A percentile compares a stretch with the other conserved stretches of the same genome.
These are phyloP conservation scores for Brenthis hecate DNA, from an alignment of 2,888 invertebrate species.

Conservation along the genomic window DNA sequence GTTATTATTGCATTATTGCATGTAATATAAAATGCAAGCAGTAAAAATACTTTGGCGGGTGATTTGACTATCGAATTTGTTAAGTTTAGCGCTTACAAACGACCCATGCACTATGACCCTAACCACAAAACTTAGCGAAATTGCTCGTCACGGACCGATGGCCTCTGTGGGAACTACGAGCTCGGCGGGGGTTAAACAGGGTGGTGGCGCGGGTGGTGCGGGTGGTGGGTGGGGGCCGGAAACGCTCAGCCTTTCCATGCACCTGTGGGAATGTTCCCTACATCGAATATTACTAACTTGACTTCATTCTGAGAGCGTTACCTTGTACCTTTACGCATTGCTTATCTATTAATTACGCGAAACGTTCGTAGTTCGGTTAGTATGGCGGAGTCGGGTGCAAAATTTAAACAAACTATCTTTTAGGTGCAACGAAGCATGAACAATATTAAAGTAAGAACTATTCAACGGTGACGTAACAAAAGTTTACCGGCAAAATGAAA, in stretches of 20 bases:
- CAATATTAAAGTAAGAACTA: slow-evolving; percentile 56
- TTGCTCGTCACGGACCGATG: slow-evolving; percentile 65
- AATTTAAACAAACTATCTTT: slow-evolving; percentile 47
- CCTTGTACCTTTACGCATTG: slow-evolving; percentile 50
- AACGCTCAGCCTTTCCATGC: slow-evolving; percentile 69
- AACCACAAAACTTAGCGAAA: slow-evolving; percentile 65
- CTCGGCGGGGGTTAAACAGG: slow-evolving; percentile 48
- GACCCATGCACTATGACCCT: slow-evolving; percentile 50
- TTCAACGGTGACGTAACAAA: slow-evolving; percentile 68
- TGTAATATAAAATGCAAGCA: too few species aligned
- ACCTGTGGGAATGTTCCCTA: slow-evolving; percentile 75
- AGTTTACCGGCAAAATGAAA: slow-evolving; percentile 71
- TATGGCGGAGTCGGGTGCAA: slow-evolving; percentile 50
- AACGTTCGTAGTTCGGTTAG: slow-evolving; percentile 11
- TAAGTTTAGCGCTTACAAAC: slow-evolving; percentile 29
- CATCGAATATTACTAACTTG: slow-evolving; percentile 58
- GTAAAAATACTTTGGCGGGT: neutral
- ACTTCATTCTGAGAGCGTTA: slow-evolving; percentile 48
- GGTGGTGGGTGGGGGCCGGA: slow-evolving; percentile 70
- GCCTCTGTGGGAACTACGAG: slow-evolving; percentile 70
- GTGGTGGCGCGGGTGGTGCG: slow-evolving; percentile 43
- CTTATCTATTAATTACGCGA: slow-evolving; percentile 45
- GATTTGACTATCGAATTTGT: neutral
- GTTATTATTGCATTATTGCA: too few species aligned
- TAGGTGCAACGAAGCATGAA: slow-evolving; percentile 57